Base-by-base conservation (phyloP, 2,888 invertebrate genomes). In the Caenorhabditis sp. region DNA sequence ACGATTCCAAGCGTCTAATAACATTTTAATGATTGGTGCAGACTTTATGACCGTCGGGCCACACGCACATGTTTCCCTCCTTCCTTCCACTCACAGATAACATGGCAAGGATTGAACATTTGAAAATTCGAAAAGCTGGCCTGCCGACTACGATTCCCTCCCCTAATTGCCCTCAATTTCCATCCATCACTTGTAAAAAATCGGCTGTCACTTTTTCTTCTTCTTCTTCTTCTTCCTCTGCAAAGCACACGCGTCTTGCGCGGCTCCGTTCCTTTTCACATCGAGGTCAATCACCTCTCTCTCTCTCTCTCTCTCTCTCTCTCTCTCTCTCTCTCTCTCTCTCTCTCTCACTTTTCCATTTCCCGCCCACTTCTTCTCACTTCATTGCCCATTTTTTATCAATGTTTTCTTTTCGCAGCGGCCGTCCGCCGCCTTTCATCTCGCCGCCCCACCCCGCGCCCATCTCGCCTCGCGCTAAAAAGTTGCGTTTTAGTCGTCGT, bases 341-440 rank as follows among this genome's bases (percentile, higher is more conserved):
- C 17, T 15, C n/a, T 15, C 48, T 17, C 41, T 17, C 17, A 30
- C 30, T 27, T 32, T 43, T 9, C 26, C 48, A 27, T 43, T 62
- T n/a, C 46, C 37, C 35, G n/a, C 37, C 7, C 48, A 20, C 17
- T 46, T 48, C 62, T 50, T 55, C 53, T 46, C 53, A 45, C 46
- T 48, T 55, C 55, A 37, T 55, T 65, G 53, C 55, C 59, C 50
- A 70, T 70, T 70, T 70, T 70, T 70, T 70, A 70, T 70, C 70
- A 70, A 70, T 70, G 70, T 70, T 70, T 70, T 70, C 70, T 59
- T 70, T 70, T 70, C 70, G 43, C 5, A 13, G 35, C 37, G 45
- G 30, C 53, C 27, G 39, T 53, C 46, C 32, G 15, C 9, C 37
- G 11, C 48, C 52, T 70, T 70, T 70, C 52, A 70, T 70, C 59